Base-by-base conservation (phyloP, 2,797 vertebrate genomes). In the Chiroxiphia lanceolata region DNA sequence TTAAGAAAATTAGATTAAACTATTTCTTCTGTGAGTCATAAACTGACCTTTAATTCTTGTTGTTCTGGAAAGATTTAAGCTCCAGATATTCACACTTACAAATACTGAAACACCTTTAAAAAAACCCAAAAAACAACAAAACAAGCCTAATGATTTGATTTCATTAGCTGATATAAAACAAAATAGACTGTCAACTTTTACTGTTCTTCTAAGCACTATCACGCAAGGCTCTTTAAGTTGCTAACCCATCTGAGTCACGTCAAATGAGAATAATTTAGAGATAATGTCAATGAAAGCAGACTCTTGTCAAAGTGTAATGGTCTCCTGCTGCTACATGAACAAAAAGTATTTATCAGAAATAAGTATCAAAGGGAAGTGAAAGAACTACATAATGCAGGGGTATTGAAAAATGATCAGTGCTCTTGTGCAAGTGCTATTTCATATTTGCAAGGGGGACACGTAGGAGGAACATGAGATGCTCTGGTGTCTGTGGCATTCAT, bases 231-330 rank as follows among this genome's bases (percentile, higher is more conserved):
- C 56, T 82, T 63, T 31, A 82, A 79, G n/a, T 80, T 48, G 64
- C 23, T 93, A 72, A 85, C 74, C 56, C 47, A 61, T 84, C 61
- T 59, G 40, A 92, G 51, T 70, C 33, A 38, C 27, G 88, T 94
- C 31, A 91, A 87, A 88, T 61, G 26, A 84, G 69, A 92, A 93
- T 77, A 82, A 95, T 87, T 89, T 92, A 82, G 54, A 77, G 82
- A 67, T 59, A 80, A 65, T 12, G 6, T 72, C 42, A 38, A n/a
- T 1, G 47, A 68, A 93, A 87, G 75, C 23, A 79, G n/a, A 21
- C 44, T 20, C n/a, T 87, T 95, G 44, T 57, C 67, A 47, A 47
- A 93, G 68, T 72, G 76, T 72, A 85, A 81, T 26, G 40, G 26
- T 65, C 25, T 93, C 67, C 67, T 83, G 90, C 67, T 95, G 78